Base-by-base conservation (phyloP, 37 sponge, comb jelly and placozoan genomes). In the Hexactinellida sp. region DNA sequence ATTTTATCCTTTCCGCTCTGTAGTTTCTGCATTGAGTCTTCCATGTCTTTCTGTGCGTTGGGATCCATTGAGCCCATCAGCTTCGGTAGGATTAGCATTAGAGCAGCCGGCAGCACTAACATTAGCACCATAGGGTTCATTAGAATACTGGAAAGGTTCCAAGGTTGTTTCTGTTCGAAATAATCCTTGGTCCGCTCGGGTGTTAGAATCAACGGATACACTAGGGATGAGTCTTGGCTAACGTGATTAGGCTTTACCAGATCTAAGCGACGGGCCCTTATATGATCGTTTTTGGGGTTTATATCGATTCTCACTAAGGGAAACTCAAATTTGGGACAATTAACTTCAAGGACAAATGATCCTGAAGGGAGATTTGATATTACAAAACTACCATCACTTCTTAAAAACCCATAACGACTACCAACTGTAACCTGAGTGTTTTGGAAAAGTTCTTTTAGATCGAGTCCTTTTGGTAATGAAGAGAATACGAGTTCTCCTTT, bases 121-220 rank as follows among this genome's bases (percentile, higher is more conserved):
- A 94, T 63, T 37, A 94, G 87, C 24, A 96, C 95, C 95, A 95
- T 95, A 19, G 98, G 98, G 82, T 94, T 95, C 87, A 87, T 91
- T 5, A 93, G 86, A 1, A 85, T 85, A 38, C 83, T 86, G 24
- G 91, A 82, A 0, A 93, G 37, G 85, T 87, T 93, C 94, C 93
- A 95, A 23, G 87, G 37, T 54, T 97, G 94, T n/a, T 94, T 85
- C 83, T 93, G 89, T 86, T 93, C 91, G 82, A 97, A 97, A 83
- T 93, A 97, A 16, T 89, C 55, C 37, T 94, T 92, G 82, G 84
- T 87, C 54, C 82, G 83, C 9, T 88, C 84, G 24, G 88, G 84
- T 28, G 76, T 88, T 52, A 97, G 95, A 10, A 51, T 84, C 23
- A 97, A 85, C 0, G 98, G 98, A 82, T 97, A 97, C 0, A 92